Evolutionary conservation across 2,113 vertebrate species (phyloP), one percentile per base, ranked within the genome.

Genomic region (Anhinga anhinga): DNA sequence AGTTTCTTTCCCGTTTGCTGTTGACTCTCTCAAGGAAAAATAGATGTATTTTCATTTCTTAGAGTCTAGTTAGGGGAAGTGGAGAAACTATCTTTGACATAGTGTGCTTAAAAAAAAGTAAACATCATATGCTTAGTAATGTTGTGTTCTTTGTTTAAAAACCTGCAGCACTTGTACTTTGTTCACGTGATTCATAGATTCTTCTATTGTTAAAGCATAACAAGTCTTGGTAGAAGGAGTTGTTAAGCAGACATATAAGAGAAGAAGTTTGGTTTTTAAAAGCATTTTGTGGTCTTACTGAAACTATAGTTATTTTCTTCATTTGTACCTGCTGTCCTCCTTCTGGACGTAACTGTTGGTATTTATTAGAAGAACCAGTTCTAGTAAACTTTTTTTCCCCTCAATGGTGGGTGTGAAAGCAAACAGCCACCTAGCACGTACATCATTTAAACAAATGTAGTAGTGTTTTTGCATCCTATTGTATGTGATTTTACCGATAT

Each of bases 401-500:
- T 91, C 72, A 30, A 3, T 94, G 88, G 58, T 95, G 97, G 93
- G 62, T 94, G 88, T 97, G 97, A 87, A 93, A 97, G 45, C 94
- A 38, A 95, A 7, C 55, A 88, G 30, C 89, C 34, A 30, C 87
- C 81, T 96, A 91, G 91, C 91, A 17, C 17, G 22, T 23, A 7
- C 67, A 20, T 47, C 70, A 44, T 72, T 82, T 86, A 55, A 88
- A 38, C n/a, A 94, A 44, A 7, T 15, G 7, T 26, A 58, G 45
- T 1, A 36, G 53, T 4, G 1, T 7, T 87, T 92, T 27, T 90
- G 70, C 29, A 1, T 70, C 20, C 78, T 91, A 3, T 26, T 78
- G 97, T 82, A 11, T 93, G 62, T 97, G 96, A 98, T 97, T 95
- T 63, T 95, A 88, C 84, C 85, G 74, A 18, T 98, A 52, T 98